Base-by-base conservation (phyloP, 1,140 invertebrate species). In the Hydropsyche tenuis region DNA sequence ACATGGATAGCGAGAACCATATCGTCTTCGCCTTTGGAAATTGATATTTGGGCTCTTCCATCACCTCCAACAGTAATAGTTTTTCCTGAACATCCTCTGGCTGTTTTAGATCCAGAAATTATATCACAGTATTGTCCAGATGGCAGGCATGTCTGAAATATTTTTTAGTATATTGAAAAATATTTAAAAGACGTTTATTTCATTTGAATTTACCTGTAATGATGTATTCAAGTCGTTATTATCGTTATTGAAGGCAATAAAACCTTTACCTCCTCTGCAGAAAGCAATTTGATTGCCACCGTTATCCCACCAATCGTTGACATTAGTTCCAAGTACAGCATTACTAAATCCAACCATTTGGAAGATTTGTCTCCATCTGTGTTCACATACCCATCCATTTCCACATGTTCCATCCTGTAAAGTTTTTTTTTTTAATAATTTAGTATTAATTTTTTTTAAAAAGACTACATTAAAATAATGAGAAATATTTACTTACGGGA, bases 361-460 rank as follows among this genome's bases (percentile, higher is more conserved):
- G 80, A 85, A 90, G 77, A 96, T 94, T 79, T 92, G 89, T 4
- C 89, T 83, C 94, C 94, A 96, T 20, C 93, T 88, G 81, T 97
- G 95, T 82, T 97, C 95, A 80, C 95, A 97, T 0, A 96, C 82
- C 94, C 94, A 97, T 0, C 93, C 94, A 78, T 90, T 90, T 0
- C 86, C 88, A 78, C 94, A 96, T 0, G 84, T 86, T 0, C 87
- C 85, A 77, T 93, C 88, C 84, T 85, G 25, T 12, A 30, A 75
- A 18, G 51, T 64, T 14, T 42, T 48, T 11, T 4, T 5, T 46
- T 22, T 20, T 51, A 69, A 51, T 69, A 22, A 69, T 46, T 3
- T 51, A 7, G 4, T 4, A 6, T 48, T 14, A 53, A 14, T 20
- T 53, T 69, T 53, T 0, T 9, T 43, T 60, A 63, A 71, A n/a